Evolutionary conservation across 1,140 invertebrate genomes (phyloP).

Genomic region (Temnothorax curvispinosus): DNA sequence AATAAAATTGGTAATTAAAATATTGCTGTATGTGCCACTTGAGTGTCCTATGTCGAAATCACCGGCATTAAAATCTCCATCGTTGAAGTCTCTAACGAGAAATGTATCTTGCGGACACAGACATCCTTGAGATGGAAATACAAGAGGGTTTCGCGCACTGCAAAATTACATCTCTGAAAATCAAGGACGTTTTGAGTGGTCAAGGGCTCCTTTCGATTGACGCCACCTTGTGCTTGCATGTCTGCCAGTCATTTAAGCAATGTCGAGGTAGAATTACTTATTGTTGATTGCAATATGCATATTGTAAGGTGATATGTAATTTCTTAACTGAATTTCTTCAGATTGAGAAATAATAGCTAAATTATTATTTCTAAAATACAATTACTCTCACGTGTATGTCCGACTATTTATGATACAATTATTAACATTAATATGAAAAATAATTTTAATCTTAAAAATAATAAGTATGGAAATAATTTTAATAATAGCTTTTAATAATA

Average conservation of each 20-base stretch:
- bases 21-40: background rate
- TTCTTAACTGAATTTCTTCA: background rate
- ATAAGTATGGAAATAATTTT: background rate
- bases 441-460: background rate
- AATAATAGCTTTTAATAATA: background rate
- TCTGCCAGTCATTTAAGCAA: conserved; percentile 27
- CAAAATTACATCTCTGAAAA: conserved; percentile 33
- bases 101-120: background rate
- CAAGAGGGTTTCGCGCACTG: conserved; percentile 32
- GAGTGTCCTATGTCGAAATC: conserved; percentile 1
- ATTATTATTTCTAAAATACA: conserved; percentile 1
- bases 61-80: background rate
- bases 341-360: conserved; percentile 5
- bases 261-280: conserved; percentile 37
- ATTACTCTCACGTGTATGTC: background rate
- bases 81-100: background rate
- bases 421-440: background rate
- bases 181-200: background rate
- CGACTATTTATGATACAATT: background rate
- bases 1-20: background rate
- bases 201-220: conserved; percentile 28
- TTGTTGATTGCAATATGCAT: conserved; percentile 32
- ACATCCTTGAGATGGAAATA: conserved; percentile 53
- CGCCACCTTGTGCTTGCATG: background rate
- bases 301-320: conserved; percentile 3